Percentiles rank a stretch among this genome's conserved stretches.
These are phyloP conservation scores for Carlito syrichta DNA, from an alignment of 2,113 vertebrate species.

Conservation along the genomic window DNA sequence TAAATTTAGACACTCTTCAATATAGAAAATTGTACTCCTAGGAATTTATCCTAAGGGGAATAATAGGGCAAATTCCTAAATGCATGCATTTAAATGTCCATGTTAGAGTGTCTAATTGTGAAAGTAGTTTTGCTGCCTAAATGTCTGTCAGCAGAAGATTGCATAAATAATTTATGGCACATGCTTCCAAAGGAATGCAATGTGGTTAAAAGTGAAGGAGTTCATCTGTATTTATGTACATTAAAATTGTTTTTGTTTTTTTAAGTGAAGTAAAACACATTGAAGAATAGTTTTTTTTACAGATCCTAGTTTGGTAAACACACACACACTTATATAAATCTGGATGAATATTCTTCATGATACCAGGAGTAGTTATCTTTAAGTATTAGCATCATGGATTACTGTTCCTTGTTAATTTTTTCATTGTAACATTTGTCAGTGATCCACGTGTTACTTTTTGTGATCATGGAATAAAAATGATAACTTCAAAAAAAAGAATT, in stretches of 20 bases:
- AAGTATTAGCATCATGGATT: background rate
- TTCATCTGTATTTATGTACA: background rate
- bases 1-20: conserved; percentile 1
- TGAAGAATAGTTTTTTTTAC: background rate
- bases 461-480: background rate
- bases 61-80: background rate
- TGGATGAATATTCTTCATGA: background rate
- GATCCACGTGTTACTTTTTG: background rate
- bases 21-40: background rate
- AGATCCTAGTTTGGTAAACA: background rate
- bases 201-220: background rate
- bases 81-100: background rate
- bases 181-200: background rate
- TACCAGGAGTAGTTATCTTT: background rate
- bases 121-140: conserved; percentile 5
- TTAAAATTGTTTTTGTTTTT: background rate
- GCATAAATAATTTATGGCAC: background rate
- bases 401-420: background rate
- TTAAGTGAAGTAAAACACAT: background rate
- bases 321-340: background rate
- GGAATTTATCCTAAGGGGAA: background rate
- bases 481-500: background rate
- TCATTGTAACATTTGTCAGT: background rate
- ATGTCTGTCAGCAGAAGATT: background rate
- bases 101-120: background rate